These are phyloP conservation scores for Drosophila athabasca DNA, from an alignment of 1,140 invertebrate genomes.

Conservation along the genomic window DNA sequence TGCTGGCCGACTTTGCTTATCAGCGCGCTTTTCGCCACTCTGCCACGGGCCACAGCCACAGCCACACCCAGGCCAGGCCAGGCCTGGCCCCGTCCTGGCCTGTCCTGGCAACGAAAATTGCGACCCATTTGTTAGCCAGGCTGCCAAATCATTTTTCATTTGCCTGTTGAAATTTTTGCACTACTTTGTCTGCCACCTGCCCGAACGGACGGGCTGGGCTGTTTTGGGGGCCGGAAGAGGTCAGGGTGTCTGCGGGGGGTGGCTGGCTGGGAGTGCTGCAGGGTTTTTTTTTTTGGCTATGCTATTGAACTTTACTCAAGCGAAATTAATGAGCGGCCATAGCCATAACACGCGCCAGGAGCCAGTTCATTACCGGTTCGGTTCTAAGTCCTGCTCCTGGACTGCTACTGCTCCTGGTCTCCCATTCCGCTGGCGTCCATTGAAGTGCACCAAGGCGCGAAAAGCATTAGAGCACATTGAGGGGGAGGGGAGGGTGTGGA, in stretches of 20 bases:
- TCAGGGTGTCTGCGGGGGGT: too few species aligned
- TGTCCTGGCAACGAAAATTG: constrained; percentile 35
- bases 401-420: background rate
- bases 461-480: constrained; percentile 17
- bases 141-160: constrained; percentile 75
- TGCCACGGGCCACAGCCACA: background rate
- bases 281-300: constrained; percentile 11
- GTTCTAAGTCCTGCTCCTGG: too few species aligned
- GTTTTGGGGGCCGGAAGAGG: too few species aligned
- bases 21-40: constrained; percentile 32
- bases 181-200: constrained; percentile 57
- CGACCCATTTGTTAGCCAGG: constrained; percentile 51
- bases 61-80: constrained; percentile 16
- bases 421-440: constrained; percentile 44
- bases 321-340: constrained; percentile 77
- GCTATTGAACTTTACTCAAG: constrained; percentile 74
- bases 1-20: constrained; percentile 44
- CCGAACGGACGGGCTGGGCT: background rate
- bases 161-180: constrained; percentile 67
- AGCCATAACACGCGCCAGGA: constrained; percentile 62
- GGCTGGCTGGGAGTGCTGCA: background rate
- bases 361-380: constrained; percentile 38
- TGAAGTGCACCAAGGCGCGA: constrained; percentile 72
- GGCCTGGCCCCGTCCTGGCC: constrained; percentile 4
- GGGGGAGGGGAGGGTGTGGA: background rate